Conservation (phyloP, 2,888 invertebrate species). For the Amblyjoppa fuscipennis region DNA sequence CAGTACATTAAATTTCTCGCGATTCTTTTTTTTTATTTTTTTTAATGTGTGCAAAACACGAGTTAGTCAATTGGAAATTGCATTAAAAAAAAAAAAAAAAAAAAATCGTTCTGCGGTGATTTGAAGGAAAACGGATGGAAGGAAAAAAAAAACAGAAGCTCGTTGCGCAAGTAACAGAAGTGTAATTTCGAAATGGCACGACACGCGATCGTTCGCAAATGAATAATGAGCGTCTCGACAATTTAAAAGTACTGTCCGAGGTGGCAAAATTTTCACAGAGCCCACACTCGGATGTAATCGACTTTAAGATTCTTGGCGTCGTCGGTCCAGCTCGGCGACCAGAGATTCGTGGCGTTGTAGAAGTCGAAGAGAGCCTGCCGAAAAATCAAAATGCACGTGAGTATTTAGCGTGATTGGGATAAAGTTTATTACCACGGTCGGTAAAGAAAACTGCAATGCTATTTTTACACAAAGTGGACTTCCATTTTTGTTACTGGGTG, state of each 20-base stretch:
- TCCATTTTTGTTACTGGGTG: too few species aligned
- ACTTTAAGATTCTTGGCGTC: conserved; percentile 86
- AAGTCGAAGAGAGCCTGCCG: conserved; percentile 82
- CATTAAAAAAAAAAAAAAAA: too few species aligned
- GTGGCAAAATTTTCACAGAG: conserved; percentile 81
- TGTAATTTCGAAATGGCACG: background rate
- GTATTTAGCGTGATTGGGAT: too few species aligned
- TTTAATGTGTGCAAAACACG: too few species aligned
- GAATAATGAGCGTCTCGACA: background rate
- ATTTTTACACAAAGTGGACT: too few species aligned
- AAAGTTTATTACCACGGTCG: too few species aligned
- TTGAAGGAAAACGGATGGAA: background rate
- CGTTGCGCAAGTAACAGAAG: background rate
- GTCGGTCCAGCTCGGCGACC: conserved; percentile 86
- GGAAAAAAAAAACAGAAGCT: background rate
- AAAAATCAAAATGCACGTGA: background rate
- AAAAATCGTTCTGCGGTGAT: too few species aligned
- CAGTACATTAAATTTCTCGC: too few species aligned
- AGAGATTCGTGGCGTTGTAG: conserved; percentile 83
- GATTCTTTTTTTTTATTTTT: too few species aligned
- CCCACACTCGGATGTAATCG: conserved; percentile 88
- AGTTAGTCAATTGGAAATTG: too few species aligned
- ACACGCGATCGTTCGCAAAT: background rate
- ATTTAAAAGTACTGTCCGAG: background rate
- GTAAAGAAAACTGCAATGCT: too few species aligned